These are phyloP conservation scores for Capitulum mitella DNA, from an alignment of 2,888 invertebrate species.

Conservation along the genomic window DNA sequence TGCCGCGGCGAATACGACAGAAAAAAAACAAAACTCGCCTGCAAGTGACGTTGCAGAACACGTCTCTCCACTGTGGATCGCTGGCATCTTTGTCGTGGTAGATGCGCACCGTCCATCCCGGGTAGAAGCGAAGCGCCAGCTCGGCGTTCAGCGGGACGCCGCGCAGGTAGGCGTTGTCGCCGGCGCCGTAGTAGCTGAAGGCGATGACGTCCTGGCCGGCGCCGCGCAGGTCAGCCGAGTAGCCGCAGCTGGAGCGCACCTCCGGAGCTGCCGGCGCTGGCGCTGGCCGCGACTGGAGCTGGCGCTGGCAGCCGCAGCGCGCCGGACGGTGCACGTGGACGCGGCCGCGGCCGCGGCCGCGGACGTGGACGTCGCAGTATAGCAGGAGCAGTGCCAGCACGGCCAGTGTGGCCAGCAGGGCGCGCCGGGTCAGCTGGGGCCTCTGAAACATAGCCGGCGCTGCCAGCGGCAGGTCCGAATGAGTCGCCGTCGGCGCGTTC, in stretches of 20 bases:
- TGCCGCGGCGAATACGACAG: not conserved
- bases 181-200: conserved; percentile 27
- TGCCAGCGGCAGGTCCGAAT: no score
- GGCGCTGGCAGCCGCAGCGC: no score
- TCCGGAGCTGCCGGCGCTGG: no score
- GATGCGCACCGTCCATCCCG: conserved; percentile 22
- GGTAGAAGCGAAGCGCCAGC: conserved; percentile 23
- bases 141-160: conserved; percentile 26
- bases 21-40: not conserved
- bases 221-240: not conserved
- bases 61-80: not conserved
- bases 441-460: no score
- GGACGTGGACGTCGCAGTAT: no score
- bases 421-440: no score
- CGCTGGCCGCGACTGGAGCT: no score
- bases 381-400: no score
- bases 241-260: not conserved
- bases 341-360: no score
- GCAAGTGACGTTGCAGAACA: not conserved
- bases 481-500: no score
- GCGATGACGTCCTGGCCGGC: conserved; percentile 25
- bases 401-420: no score
- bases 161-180: conserved; percentile 26
- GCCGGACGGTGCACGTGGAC: no score
- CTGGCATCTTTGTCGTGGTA: not conserved